Conservation (phyloP, 2,888 invertebrate genomes). For the Nomada lathburiana region DNA sequence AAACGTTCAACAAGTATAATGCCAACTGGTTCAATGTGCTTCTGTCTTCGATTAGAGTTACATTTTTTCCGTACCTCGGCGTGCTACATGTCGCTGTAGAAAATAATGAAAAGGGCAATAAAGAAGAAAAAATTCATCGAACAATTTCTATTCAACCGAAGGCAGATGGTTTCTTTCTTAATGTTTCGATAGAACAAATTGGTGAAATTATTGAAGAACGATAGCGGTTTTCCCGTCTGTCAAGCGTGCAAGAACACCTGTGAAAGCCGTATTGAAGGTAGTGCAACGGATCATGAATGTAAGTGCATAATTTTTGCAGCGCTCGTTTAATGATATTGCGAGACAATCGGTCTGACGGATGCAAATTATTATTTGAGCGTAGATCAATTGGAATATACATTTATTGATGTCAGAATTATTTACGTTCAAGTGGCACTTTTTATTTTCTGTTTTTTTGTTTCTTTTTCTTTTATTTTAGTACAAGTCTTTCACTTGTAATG, state of each 20-base stretch:
- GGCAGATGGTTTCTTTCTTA: constrained; percentile 13
- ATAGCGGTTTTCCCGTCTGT: constrained; percentile 29
- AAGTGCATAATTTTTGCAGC: constrained; percentile 52
- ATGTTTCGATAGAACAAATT: constrained; percentile 18
- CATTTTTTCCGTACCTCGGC: constrained; percentile 3
- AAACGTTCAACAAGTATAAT: constrained; percentile 11
- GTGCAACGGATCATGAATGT: constrained; percentile 71
- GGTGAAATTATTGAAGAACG: constrained; percentile 11
- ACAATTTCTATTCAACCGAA: constrained; percentile 19
- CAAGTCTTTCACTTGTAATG: neutral
- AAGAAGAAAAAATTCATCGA: constrained; percentile 46
- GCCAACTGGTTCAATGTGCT: neutral
- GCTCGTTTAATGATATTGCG: constrained; percentile 9
- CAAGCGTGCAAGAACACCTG: constrained; percentile 41
- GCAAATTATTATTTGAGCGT: constrained; percentile 12
- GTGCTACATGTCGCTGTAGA: constrained; percentile 21
- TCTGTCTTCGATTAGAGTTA: neutral
- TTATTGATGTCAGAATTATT: neutral
- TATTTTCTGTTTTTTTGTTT: neutral
- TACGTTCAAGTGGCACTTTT: neutral
- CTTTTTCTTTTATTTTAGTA: too few species aligned
- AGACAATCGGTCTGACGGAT: neutral
- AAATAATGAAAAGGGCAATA: constrained; percentile 61
- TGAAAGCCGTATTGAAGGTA: constrained; percentile 42
- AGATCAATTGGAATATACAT: constrained; percentile 2